Evolutionary conservation across 35 echinoderm and acorn worm genomes (phyloP), one percentile per base, ranked within the genome.

Genomic region (Apostichopus japonicus): DNA sequence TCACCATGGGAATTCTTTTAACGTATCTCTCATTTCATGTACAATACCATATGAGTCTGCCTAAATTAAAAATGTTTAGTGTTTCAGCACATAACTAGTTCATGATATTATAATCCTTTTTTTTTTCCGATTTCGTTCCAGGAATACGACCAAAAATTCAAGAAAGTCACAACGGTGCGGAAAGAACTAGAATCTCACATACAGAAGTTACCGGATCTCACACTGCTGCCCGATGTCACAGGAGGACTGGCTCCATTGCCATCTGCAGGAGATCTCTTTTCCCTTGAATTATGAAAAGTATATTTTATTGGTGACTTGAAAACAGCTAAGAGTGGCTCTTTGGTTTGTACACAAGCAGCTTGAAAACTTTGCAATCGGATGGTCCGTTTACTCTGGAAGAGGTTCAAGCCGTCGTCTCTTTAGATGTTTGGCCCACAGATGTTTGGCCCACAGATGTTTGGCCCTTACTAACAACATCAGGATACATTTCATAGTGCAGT

Each of bases 241-340:
- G 97, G 97, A 19, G 97, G 97, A 52, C 77, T 98, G 8, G 95
- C 97, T 19, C 90, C 96, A 4, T 86, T 98, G 1, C 96, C 96
- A 16, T 98, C 97, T 65, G 97, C 97, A 83, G 97, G 97, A 22
- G 97, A 98, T 83, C 97, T 98, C 44, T 98, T 98, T 65, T 93
- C 94, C 16, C 76, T 95, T 14, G 94, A 95, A 23, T 51, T 89
- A 8, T 89, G 86, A 89, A 44, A 51, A 15, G 10, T 17, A 53
- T 11, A 53, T n/a, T 6, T 80, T 27, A 80, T 53, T 80, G 33
- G 33, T 44, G 33, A 44, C 33, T 44, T 44, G 33, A 44, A 44
- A 44, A 44, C 2, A 44, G 33, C 33, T 44, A 44, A 44, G 33
- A 16, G 0, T 77, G 72, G 19, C 6, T 77, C 24, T 14, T 77